Evolutionary conservation across 2,113 vertebrate genomes (phyloP), one percentile per base, ranked within the genome.

Genomic region (Antechinus stuartii): DNA sequence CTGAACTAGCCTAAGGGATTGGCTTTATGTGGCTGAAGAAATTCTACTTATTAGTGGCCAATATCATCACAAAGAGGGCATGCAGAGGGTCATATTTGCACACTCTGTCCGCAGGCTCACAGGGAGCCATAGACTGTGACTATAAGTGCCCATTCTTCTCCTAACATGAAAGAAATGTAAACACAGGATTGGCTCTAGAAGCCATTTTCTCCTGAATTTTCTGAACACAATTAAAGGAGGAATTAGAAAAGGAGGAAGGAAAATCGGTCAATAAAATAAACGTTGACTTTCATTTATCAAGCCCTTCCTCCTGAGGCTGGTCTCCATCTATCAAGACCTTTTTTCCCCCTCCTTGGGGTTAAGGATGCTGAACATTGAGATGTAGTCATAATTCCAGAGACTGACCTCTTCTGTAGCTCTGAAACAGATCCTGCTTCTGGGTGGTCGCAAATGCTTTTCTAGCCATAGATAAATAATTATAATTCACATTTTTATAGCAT

Each of bases 181-280:
- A 84, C n/a, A 84, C 68, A 84, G 68, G n/a, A 84, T 84, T 42
- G 68, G 68, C 61, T 84, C 95, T 94, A 92, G 42, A 49, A 94
- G 53, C 23, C 3, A 96, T 94, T 98, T 96, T 94, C 89, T 94
- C 42, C 27, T 89, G 10, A 61, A 57, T 42, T 61, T 94, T 96
- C 91, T 91, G 89, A 53, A 0, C 9, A 0, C 0, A 1, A 35
- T 0, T 84, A 42, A 84, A 84, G n/a, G 1, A 4, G 61, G n/a
- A 27, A 94, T 42, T 52, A 52, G 90, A 53, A 94, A 90, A 49
- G 50, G 3, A 57, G 6, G 0, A 0, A 49, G 26, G 76, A 89
- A 90, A 30, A 46, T 5, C 2, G 10, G 24, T 0, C 1, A 5
- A 50, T 5, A 90, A 8, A 57, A 91, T 92, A 46, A 96, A 89